These are phyloP conservation scores for Episyrphus balteatus DNA, from an alignment of 1,140 invertebrate species.

Conservation along the genomic window DNA sequence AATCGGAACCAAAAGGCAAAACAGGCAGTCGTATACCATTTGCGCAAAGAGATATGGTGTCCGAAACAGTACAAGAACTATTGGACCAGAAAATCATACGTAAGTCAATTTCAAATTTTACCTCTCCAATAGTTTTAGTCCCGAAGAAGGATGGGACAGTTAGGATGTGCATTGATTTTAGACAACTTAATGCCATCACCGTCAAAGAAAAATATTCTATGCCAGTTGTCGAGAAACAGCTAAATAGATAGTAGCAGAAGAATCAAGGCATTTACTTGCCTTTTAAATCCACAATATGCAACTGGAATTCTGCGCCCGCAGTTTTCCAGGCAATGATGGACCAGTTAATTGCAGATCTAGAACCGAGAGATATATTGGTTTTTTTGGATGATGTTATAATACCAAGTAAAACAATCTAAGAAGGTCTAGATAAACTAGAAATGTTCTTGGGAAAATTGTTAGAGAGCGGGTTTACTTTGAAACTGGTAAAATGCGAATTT, in stretches of 20 bases:
- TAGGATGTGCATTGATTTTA: slow-evolving; percentile 17
- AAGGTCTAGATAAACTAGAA: slow-evolving; percentile 14
- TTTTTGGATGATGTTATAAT: slow-evolving; percentile 18
- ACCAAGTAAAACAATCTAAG: slow-evolving; percentile 9
- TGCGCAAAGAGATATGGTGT: neutral
- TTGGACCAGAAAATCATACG: neutral
- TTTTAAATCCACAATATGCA: slow-evolving; percentile 27
- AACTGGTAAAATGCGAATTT: slow-evolving; percentile 24
- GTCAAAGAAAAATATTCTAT: slow-evolving; percentile 33
- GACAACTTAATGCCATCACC: slow-evolving; percentile 18
- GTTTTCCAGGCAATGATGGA: slow-evolving; percentile 14
- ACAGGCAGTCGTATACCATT: slow-evolving; percentile 1
- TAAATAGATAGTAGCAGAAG: slow-evolving; percentile 37
- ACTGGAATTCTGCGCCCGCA: slow-evolving; percentile 20
- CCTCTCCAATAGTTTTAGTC: slow-evolving; percentile 10
- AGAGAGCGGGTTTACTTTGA: slow-evolving; percentile 19
- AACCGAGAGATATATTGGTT: slow-evolving; percentile 10
- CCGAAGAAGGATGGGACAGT: slow-evolving; percentile 8
- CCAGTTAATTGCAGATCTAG: neutral
- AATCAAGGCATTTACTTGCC: slow-evolving; percentile 37
- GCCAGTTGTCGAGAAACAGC: slow-evolving; percentile 34
- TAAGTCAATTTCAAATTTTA: slow-evolving; percentile 5
- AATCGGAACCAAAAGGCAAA: too few species aligned
- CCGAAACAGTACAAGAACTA: neutral
- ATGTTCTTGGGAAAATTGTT: slow-evolving; percentile 13